These are phyloP conservation scores for Apostichopus californicus DNA, from an alignment of 35 echinoderm and acorn worm species.

Conservation along the genomic window DNA sequence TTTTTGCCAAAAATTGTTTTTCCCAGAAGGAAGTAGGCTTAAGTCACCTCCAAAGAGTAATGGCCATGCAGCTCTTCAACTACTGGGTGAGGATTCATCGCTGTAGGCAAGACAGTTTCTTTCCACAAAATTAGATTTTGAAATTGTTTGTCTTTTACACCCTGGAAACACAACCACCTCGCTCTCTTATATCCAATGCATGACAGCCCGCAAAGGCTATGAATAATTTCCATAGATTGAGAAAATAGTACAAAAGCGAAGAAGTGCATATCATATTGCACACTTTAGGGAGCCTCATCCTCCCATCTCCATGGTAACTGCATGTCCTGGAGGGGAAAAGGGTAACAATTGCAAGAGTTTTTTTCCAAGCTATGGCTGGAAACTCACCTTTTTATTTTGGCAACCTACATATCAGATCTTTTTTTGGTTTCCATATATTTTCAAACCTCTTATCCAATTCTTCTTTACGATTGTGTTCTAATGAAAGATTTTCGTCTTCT, in stretches of 20 bases:
- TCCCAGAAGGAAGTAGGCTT: constrained; percentile 4
- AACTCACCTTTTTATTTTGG: constrained; percentile 30
- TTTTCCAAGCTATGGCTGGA: neutral
- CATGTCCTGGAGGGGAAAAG: constrained; percentile 37
- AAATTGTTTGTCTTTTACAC: constrained; percentile 25
- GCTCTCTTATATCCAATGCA: neutral
- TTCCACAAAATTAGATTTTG: constrained; percentile 41
- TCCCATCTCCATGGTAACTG: neutral
- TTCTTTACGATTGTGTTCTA: neutral
- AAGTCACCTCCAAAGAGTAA: constrained; percentile 46
- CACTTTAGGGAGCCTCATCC: constrained; percentile 27
- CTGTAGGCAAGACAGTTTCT: neutral
- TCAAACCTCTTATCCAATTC: constrained; percentile 6
- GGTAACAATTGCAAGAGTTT: constrained; percentile 28
- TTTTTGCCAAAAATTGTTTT: neutral
- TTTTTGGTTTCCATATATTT: neutral
- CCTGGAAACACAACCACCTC: constrained; percentile 1
- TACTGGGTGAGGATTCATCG: neutral
- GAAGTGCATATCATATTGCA: constrained; percentile 34
- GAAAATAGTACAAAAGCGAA: constrained; percentile 34
- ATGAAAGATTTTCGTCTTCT: neutral
- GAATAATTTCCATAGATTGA: constrained; percentile 44
- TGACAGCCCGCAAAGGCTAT: constrained; percentile 29
- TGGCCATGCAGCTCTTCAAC: constrained; percentile 30
- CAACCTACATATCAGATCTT: constrained; percentile 30